phyloP scores from a whole-genome alignment of 1,140 invertebrate genomes.

The Contarinia nasturtii region DNA sequence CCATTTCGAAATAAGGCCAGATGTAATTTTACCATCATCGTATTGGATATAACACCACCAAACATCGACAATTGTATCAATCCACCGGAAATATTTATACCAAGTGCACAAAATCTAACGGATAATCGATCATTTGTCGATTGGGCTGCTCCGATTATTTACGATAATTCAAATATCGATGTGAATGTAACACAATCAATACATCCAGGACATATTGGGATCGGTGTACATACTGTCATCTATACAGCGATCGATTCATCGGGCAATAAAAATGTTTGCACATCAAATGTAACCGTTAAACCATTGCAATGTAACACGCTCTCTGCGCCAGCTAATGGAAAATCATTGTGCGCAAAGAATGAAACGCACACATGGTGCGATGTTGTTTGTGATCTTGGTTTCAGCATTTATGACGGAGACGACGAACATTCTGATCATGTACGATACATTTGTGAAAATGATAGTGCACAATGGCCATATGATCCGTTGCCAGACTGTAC shows the following conservation, averaged over 20 bases:
- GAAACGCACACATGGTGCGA: constrained; percentile 30
- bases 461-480: constrained; percentile 15
- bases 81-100: constrained; percentile 22
- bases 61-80: constrained; percentile 39
- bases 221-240: constrained; percentile 18
- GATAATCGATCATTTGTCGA: constrained; percentile 21
- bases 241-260: constrained; percentile 37
- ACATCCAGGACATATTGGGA: neutral
- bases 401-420: constrained; percentile 27
- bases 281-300: constrained; percentile 40
- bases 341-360: constrained; percentile 29
- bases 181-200: neutral
- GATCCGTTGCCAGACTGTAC: constrained; percentile 35
- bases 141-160: constrained; percentile 47
- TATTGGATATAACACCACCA: constrained; percentile 38
- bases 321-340: constrained; percentile 32
- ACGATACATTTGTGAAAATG: constrained; percentile 14
- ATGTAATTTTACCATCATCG: constrained; percentile 30
- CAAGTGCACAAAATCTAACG: neutral
- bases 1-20: constrained; percentile 29
- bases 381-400: constrained; percentile 37
- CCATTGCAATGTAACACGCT: constrained; percentile 37
- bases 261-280: constrained; percentile 37
- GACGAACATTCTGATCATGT: constrained; percentile 8
- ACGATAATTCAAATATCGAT: constrained; percentile 39